Evolutionary conservation across 2,797 vertebrate species (phyloP), one percentile per base, ranked within the genome.

Genomic region (Steatocranus sp.): DNA sequence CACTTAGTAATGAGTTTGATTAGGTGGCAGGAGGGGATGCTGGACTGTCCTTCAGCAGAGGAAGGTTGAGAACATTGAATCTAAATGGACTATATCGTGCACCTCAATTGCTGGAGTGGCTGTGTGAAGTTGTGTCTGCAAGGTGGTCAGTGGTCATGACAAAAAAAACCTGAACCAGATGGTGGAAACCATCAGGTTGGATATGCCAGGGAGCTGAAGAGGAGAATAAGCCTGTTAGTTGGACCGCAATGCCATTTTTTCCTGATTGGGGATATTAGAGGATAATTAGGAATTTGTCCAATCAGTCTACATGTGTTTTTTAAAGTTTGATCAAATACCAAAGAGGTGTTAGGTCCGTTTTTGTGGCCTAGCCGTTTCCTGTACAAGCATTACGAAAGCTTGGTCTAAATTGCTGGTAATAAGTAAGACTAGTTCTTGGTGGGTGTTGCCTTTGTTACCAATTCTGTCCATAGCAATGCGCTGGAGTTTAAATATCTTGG

Each of bases 401-500:
- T 48, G 46, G 46, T 48, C 17, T 48, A 48, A 9, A 54, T 30
- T 30, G 25, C 14, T 54, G 25, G 53, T 54, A 5, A 20, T 11
- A 53, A 54, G 25, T 54, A 6, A 30, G 53, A 54, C 7, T 54
- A 27, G 51, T 27, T 15, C 51, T 54, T 15, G 25, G 51, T 54
- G 51, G 3, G 51, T 54, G 51, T 54, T 25, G 53, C 14, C 14
- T 54, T 30, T 30, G 0, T 54, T 54, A 54, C 53, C 0, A 8
- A 54, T 54, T 54, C 25, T 54, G 5, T 56, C 53, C 53, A 30
- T 30, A 56, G 3, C 25, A 56, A 56, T 30, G 53, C 14, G 3
- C 25, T 10, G 53, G 53, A 56, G 25, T 56, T 56, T 56, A 56
- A 56, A 56, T 56, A 17, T 56, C 0, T 56, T 0, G 7, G 8